Conservation (phyloP, 1,140 invertebrate genomes). For the Galleria mellonella region DNA sequence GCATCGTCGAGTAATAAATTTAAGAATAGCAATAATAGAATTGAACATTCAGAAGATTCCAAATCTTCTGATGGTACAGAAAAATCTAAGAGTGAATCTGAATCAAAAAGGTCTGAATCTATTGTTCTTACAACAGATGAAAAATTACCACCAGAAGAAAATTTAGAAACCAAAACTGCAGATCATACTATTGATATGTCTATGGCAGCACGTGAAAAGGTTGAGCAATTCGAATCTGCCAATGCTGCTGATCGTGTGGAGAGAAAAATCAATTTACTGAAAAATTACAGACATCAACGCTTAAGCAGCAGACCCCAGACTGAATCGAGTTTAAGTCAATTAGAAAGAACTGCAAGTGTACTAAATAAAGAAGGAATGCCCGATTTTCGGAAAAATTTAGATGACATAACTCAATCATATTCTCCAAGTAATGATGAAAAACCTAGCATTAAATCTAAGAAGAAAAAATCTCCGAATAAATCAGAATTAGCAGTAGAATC, state of each 20-base stretch:
- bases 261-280: constrained; percentile 65
- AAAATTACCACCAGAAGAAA: constrained; percentile 58
- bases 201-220: no score
- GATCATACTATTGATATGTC: not conserved
- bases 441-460: constrained; percentile 44
- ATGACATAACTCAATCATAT: constrained; percentile 69
- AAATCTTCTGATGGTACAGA: constrained; percentile 27
- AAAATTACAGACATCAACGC: constrained; percentile 70
- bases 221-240: no score
- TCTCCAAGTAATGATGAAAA: constrained; percentile 59
- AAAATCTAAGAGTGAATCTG: constrained; percentile 10
- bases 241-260: constrained; percentile 26
- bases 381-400: constrained; percentile 67
- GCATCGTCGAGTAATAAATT: constrained; percentile 2
- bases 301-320: constrained; percentile 31
- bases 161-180: constrained; percentile 38
- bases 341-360: constrained; percentile 60
- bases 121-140: constrained; percentile 63
- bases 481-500: constrained; percentile 30
- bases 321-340: constrained; percentile 60
- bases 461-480: constrained; percentile 58
- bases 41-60: constrained; percentile 18
- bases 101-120: constrained; percentile 13
- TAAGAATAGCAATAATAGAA: constrained; percentile 8
- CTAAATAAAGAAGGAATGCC: constrained; percentile 60